These are phyloP conservation scores for Euleptes europaea DNA, from an alignment of 2,113 vertebrate species.

Conservation along the genomic window DNA sequence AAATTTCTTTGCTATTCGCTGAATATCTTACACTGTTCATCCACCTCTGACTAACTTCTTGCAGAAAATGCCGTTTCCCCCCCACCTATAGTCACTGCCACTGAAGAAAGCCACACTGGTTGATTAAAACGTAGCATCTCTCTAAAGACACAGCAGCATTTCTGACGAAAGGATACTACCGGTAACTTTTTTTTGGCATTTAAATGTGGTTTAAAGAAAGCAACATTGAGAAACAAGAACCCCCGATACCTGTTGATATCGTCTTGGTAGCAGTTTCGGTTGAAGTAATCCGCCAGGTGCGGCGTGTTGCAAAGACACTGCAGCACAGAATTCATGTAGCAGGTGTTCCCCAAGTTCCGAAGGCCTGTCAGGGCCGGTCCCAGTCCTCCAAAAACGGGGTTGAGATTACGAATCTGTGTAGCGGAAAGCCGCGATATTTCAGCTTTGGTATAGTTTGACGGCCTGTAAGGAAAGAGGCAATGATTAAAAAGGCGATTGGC, in stretches of 20 bases:
- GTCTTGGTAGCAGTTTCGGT: conserved; percentile 89
- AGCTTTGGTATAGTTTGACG: conserved; percentile 80
- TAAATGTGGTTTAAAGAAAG: neutral
- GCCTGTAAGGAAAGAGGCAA: conserved; percentile 62
- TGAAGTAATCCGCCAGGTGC: conserved; percentile 92
- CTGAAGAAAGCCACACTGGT: neutral
- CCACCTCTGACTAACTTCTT: too few species aligned
- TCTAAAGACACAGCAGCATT: too few species aligned
- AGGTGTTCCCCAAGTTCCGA: conserved; percentile 96
- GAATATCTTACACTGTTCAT: too few species aligned
- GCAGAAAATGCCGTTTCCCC: too few species aligned
- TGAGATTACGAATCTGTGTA: conserved; percentile 92
- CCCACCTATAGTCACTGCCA: too few species aligned
- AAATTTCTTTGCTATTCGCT: too few species aligned
- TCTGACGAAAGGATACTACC: neutral
- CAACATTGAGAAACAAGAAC: neutral
- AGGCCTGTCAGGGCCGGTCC: conserved; percentile 93
- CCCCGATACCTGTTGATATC: conserved; percentile 92
- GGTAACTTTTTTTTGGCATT: neutral
- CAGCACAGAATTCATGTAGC: conserved; percentile 99
- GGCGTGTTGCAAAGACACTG: conserved; percentile 96
- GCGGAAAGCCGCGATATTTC: conserved; percentile 92
- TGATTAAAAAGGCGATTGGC: neutral
- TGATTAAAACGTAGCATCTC: too few species aligned
- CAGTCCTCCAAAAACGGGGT: conserved; percentile 91